Conservation (phyloP, 2,113 vertebrate genomes). For the Sprattus sprattus region DNA sequence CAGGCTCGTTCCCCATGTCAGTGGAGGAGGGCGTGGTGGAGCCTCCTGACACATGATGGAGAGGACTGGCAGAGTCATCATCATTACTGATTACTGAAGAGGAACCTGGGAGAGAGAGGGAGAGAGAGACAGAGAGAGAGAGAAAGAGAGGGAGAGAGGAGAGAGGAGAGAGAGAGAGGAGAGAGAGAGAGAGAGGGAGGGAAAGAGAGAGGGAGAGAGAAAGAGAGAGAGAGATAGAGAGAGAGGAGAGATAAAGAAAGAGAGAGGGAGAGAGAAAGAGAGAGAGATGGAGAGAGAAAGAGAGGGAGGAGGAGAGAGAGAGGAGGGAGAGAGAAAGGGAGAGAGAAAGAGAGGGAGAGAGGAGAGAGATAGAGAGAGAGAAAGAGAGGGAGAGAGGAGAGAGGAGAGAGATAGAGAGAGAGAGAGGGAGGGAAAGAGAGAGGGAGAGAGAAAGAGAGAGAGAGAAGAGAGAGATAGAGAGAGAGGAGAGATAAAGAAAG, state of each 20-base stretch:
- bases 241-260: conserved; percentile 9
- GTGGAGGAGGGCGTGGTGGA: conserved; percentile 93
- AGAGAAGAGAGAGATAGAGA: conserved; percentile 12
- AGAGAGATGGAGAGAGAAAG: neutral
- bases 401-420: conserved; percentile 10
- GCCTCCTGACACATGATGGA: conserved; percentile 94
- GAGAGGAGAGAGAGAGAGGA: neutral
- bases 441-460: neutral
- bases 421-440: neutral
- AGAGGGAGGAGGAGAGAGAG: conserved; percentile 18
- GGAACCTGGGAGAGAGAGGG: conserved; percentile 71
- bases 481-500: neutral
- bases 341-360: conserved; percentile 40
- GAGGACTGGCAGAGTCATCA: conserved; percentile 90
- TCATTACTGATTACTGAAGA: conserved; percentile 97
- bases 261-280: neutral
- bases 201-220: conserved; percentile 4
- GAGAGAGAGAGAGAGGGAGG: conserved; percentile 36
- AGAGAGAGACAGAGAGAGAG: conserved; percentile 20
- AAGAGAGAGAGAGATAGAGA: conserved; percentile 26
- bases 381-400: conserved; percentile 2
- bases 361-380: conserved; percentile 20
- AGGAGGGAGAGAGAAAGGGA: conserved; percentile 24
- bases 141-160: neutral
- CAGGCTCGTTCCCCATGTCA: conserved; percentile 89